These are phyloP conservation scores for Anser cygnoides DNA, from an alignment of 2,113 vertebrate species.

Conservation along the genomic window DNA sequence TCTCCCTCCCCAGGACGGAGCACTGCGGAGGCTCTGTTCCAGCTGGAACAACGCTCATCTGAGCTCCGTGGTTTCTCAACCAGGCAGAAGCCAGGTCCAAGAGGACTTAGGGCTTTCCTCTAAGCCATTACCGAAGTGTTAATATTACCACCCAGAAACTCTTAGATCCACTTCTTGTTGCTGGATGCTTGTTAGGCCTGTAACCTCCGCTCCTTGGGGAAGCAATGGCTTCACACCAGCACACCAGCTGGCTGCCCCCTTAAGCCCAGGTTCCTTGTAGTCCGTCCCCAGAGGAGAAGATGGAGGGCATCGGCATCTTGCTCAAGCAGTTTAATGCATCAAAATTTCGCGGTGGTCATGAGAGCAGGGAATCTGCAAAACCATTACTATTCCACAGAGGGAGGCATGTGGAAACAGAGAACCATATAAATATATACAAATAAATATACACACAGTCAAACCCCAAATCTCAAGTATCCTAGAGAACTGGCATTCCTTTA, in stretches of 20 bases:
- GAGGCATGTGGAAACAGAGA: background rate
- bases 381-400: slow-evolving; percentile 24
- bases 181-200: slow-evolving; percentile 3
- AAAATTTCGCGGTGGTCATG: slow-evolving; percentile 33
- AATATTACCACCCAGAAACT: slow-evolving; percentile 70
- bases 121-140: slow-evolving; percentile 56
- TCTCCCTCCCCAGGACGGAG: background rate
- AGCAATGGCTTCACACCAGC: slow-evolving; percentile 64
- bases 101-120: slow-evolving; percentile 52
- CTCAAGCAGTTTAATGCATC: background rate
- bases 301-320: slow-evolving; percentile 26
- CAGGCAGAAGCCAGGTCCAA: slow-evolving; percentile 52
- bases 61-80: background rate
- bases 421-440: slow-evolving; percentile 11
- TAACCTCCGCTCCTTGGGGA: slow-evolving; percentile 35
- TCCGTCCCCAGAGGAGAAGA: background rate
- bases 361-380: slow-evolving; percentile 5
- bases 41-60: slow-evolving; percentile 44
- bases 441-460: slow-evolving; percentile 24
- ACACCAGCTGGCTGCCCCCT: slow-evolving; percentile 37
- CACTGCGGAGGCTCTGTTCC: background rate
- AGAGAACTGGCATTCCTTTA: slow-evolving; percentile 28
- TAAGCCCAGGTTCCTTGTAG: slow-evolving; percentile 10
- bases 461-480: slow-evolving; percentile 28
- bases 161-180: slow-evolving; percentile 11